Percentiles rank a stretch among this genome's conserved stretches.
phyloP scores from a whole-genome alignment of 2,888 invertebrate species.

The Oconnorella tubifera region DNA sequence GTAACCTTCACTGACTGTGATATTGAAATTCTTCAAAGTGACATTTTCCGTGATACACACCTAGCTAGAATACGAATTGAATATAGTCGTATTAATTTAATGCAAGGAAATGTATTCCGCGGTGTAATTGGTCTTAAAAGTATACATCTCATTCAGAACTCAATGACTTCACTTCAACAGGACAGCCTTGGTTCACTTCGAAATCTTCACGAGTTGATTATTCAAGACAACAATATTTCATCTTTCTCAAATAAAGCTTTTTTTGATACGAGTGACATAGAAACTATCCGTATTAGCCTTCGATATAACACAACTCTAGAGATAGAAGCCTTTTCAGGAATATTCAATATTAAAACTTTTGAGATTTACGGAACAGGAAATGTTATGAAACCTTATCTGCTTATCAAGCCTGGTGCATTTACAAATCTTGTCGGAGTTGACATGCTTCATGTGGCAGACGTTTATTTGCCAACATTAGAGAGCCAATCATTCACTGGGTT shows the following conservation, averaged over 20 bases:
- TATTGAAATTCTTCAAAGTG: constrained; percentile 7
- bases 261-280: constrained; percentile 10
- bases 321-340: constrained; percentile 13
- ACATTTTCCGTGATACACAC: constrained; percentile 20
- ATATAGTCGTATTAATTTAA: not conserved
- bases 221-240: constrained; percentile 8
- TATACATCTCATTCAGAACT: constrained; percentile 6
- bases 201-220: constrained; percentile 6
- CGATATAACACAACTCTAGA: constrained; percentile 6
- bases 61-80: constrained; percentile 9
- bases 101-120: constrained; percentile 12
- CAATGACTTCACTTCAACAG: not conserved
- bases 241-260: constrained; percentile 8
- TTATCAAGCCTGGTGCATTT: constrained; percentile 17
- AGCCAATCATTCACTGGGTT: constrained; percentile 14
- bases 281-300: constrained; percentile 4
- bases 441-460: constrained; percentile 8
- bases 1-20: constrained; percentile 10
- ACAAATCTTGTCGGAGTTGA: constrained; percentile 11
- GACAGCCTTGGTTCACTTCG: constrained; percentile 10
- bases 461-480: constrained; percentile 13
- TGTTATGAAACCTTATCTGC: not conserved
- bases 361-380: constrained; percentile 9
- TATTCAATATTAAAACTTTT: constrained; percentile 11
- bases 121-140: constrained; percentile 10